phyloP scores from a whole-genome alignment of 1,140 invertebrate genomes.

The Saccostrea glomerata region DNA sequence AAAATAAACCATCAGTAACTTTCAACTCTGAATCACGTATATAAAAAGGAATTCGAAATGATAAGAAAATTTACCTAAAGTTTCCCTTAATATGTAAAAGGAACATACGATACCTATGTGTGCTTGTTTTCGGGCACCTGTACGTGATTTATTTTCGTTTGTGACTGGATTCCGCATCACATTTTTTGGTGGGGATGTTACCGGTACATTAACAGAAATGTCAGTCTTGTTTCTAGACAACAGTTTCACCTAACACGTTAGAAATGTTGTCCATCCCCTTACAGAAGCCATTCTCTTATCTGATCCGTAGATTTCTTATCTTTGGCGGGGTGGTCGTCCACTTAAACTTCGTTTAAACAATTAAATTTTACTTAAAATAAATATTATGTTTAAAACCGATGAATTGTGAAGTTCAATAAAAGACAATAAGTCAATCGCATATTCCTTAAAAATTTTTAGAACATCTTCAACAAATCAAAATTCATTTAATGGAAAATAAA shows the following conservation, averaged over 20 bases:
- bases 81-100: background rate
- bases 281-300: background rate
- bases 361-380: background rate
- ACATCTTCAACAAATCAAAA: no score
- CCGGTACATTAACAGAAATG: background rate
- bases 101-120: background rate
- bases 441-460: no score
- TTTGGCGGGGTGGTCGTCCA: background rate
- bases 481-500: background rate
- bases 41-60: background rate
- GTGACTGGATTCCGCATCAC: background rate
- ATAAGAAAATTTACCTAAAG: background rate
- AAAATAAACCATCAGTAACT: background rate
- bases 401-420: no score
- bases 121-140: background rate
- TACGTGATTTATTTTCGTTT: background rate
- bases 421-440: no score
- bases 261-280: background rate
- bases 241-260: background rate
- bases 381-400: no score
- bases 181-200: conserved; percentile 4
- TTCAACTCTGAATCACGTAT: background rate
- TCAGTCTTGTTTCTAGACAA: background rate
- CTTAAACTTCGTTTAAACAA: background rate
- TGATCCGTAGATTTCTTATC: background rate